phyloP scores from a whole-genome alignment of 2,113 vertebrate genomes.

The Phainopepla nitens region DNA sequence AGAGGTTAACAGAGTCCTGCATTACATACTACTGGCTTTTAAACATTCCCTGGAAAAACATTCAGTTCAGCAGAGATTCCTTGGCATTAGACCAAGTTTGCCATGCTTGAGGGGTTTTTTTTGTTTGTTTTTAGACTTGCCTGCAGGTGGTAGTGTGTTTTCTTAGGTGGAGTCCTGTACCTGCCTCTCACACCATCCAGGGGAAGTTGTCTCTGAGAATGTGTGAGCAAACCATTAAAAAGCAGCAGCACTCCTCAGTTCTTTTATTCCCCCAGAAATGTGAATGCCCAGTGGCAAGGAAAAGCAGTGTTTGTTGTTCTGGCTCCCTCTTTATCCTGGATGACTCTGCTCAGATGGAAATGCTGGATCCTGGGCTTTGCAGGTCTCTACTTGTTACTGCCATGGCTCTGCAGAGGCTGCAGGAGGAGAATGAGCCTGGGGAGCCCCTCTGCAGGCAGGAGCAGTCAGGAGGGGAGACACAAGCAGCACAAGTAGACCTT shows the following conservation, averaged over 20 bases:
- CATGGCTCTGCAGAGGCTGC: not conserved
- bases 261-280: constrained; percentile 1
- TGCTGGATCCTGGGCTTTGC: not conserved
- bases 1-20: not conserved
- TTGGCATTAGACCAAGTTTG: not conserved
- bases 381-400: not conserved
- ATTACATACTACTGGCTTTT: not conserved
- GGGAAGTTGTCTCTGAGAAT: not conserved
- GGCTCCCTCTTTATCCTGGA: not conserved
- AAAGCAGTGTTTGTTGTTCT: not conserved
- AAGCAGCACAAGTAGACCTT: not conserved
- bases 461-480: not conserved
- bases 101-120: not conserved
- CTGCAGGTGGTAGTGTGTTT: not conserved
- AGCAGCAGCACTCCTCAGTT: not conserved
- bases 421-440: not conserved
- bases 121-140: not conserved
- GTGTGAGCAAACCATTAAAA: not conserved
- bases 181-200: not conserved
- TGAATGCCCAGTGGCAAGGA: not conserved
- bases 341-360: not conserved
- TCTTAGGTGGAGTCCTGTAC: not conserved
- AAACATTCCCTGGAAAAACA: not conserved
- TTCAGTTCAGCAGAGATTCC: not conserved
- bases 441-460: not conserved